These are phyloP conservation scores for Plebejus melissa DNA, from an alignment of 2,888 invertebrate genomes.

Conservation along the genomic window DNA sequence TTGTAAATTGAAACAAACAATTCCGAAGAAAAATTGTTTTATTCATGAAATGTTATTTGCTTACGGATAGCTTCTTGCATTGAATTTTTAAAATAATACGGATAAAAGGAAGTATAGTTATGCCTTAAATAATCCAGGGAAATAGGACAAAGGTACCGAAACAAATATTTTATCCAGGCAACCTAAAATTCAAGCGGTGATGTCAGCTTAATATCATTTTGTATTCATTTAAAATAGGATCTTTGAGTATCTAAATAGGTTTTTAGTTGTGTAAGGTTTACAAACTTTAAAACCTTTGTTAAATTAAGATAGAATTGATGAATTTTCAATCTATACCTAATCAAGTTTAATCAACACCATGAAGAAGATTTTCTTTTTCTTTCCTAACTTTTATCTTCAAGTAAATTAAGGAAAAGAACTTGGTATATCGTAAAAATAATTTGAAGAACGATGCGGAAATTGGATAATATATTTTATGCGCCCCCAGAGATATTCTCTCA, in stretches of 20 bases:
- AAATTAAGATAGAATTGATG: too few species aligned
- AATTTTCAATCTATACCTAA: too few species aligned
- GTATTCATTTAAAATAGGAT: background rate
- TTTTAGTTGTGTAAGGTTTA: too few species aligned
- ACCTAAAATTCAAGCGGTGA: background rate
- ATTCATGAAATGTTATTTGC: background rate
- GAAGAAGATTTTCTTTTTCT: background rate
- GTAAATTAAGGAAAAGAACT: background rate
- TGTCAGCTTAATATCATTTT: background rate
- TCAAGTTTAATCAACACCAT: too few species aligned
- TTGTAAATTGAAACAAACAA: background rate
- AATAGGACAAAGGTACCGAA: background rate
- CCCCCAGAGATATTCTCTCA: background rate
- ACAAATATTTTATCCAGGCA: background rate
- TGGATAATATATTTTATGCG: slow-evolving; percentile 8
- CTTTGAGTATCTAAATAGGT: background rate
- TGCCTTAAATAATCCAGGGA: background rate
- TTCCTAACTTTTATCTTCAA: background rate
- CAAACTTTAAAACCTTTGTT: too few species aligned
- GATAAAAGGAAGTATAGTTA: background rate
- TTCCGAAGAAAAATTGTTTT: background rate
- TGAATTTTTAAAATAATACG: background rate
- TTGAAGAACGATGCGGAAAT: slow-evolving; percentile 12
- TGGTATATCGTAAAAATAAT: background rate
- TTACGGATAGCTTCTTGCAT: background rate